Percentiles rank a stretch among this genome's conserved stretches.
Evolutionary conservation across 2,888 invertebrate genomes (phyloP).

Genomic region (Noctua pronuba): DNA sequence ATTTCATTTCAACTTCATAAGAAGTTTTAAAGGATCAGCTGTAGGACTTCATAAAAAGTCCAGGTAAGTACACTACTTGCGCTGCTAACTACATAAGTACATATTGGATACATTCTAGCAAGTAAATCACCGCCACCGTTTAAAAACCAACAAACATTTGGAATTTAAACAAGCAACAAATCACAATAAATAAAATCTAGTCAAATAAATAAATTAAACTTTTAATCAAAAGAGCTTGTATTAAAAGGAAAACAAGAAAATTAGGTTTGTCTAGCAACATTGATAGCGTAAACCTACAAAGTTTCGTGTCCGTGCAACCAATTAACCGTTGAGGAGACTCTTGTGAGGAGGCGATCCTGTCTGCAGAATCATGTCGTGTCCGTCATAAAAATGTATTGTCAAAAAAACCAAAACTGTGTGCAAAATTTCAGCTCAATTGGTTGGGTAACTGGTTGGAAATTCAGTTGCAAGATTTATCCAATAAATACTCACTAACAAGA

Average conservation of each 20-base stretch:
- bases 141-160: slow-evolving; percentile 1
- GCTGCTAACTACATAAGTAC: not conserved
- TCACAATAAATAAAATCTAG: not conserved
- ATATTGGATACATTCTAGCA: not conserved
- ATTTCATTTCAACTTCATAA: not conserved
- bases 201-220: not conserved
- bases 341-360: not conserved
- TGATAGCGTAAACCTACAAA: not conserved
- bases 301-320: not conserved
- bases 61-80: not conserved
- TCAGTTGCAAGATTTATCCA: not conserved
- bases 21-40: not conserved
- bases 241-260: too few species aligned
- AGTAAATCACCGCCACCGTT: not conserved
- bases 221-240: not conserved
- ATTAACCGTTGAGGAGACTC: not conserved
- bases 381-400: not conserved
- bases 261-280: not conserved
- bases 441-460: not conserved
- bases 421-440: not conserved
- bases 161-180: not conserved
- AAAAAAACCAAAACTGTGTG: not conserved
- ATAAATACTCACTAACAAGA: not conserved
- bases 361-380: not conserved
- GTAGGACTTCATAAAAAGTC: not conserved